Evolutionary conservation across 1,140 invertebrate species (phyloP), one percentile per base, ranked within the genome.

Genomic region (Drosophila auraria): DNA sequence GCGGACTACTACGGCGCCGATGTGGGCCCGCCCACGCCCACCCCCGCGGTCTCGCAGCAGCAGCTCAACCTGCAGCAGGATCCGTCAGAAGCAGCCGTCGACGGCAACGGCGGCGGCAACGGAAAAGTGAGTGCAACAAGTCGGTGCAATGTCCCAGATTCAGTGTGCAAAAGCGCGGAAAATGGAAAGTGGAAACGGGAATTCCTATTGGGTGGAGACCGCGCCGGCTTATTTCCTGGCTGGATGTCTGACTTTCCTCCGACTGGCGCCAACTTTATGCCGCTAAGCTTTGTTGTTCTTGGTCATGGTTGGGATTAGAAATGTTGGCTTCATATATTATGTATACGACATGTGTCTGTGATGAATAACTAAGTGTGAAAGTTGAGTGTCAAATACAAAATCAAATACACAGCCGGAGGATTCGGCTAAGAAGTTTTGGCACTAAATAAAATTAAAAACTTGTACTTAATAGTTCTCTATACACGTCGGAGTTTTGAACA

Each of bases 111-210:
- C 44, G 23, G 15, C 20, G 33, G 33, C 69, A 60, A 17, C 23
- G 60, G 51, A 62, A 89, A 86, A 86, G 86, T 89, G 74, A 89
- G 86, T 90, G 82, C 86, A 89, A 89, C 86, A 89, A 82, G 86
- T 90, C 81, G 49, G 56, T 72, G 86, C 86, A 90, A 56, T 44
- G 17, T 9, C 8, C 36, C 59, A 63, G 44, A 54, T 42, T 51
- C 49, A 23, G 44, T 36, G 66, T 77, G 58, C 56, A 53, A 50
- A 74, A 63, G 9, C 40, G 30, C 15, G 20, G 17, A 56, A 14
- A 65, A 42, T 23, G 23, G 53, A 40, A n/a, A 56, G 54, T 56
- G 54, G 36, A 40, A 40, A 25, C 20, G 17, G 20, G 30, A 17
- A 14, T 40, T 58, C 20, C 40, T 8, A 23, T 25, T 42, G 63